phyloP scores from a whole-genome alignment of 2,888 invertebrate genomes.

The Itoplectis maculator region DNA sequence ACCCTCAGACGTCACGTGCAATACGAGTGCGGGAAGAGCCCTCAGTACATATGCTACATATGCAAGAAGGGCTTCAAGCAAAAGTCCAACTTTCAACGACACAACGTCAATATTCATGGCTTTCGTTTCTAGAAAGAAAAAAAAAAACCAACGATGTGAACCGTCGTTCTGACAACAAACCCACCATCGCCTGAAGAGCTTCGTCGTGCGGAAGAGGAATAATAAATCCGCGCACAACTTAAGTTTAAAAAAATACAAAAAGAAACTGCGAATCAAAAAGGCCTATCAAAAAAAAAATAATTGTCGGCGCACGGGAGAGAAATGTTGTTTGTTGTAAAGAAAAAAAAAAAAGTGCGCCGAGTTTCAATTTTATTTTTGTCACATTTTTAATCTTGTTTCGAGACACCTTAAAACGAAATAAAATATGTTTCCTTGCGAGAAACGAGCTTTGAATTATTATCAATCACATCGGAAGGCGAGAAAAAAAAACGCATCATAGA shows the following conservation, averaged over 20 bases:
- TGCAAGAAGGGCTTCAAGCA: conserved; percentile 89
- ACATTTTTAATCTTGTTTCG: conserved; percentile 50
- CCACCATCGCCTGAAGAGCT: conserved; percentile 27
- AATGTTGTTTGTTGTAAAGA: conserved; percentile 19
- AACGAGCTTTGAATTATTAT: conserved; percentile 38
- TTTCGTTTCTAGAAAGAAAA: conserved; percentile 63
- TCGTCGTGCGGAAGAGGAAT: conserved; percentile 34
- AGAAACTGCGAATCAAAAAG: conserved; percentile 25
- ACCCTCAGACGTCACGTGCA: conserved; percentile 91
- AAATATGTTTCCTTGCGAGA: conserved; percentile 42
- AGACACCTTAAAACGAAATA: conserved; percentile 45
- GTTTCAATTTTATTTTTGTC: conserved; percentile 33
- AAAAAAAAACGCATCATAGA: not conserved
- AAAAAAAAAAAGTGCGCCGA: too few species aligned
- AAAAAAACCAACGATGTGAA: too few species aligned
- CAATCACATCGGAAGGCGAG: not conserved
- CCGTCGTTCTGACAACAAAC: conserved; percentile 8
- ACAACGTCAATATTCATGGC: conserved; percentile 77
- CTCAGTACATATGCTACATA: conserved; percentile 90
- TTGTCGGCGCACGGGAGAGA: not conserved
- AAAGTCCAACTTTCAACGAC: conserved; percentile 84
- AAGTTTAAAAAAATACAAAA: conserved; percentile 13
- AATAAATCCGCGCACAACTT: conserved; percentile 28
- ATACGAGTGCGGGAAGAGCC: conserved; percentile 91
- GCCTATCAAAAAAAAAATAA: conserved; percentile 27